phyloP scores from a whole-genome alignment of 2,888 invertebrate genomes.

The Cynaeus angustus region DNA sequence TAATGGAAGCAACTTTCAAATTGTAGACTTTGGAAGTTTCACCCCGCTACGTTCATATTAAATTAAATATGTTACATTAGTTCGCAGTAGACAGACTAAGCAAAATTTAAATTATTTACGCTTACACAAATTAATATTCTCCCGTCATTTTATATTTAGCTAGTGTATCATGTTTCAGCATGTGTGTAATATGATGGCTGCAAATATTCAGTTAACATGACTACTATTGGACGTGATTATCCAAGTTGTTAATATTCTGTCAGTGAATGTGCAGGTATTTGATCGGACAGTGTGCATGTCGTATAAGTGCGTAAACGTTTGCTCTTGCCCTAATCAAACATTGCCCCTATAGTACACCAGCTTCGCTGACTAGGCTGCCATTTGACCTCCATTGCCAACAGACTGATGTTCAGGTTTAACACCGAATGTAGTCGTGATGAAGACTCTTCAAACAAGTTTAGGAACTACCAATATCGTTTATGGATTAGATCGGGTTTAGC shows the following conservation, averaged over 20 bases:
- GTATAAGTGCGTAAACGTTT: constrained; percentile 48
- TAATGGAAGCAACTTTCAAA: constrained; percentile 60
- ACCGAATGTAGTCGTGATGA: constrained; percentile 1
- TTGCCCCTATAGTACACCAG: constrained; percentile 25
- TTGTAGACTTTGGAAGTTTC: constrained; percentile 57
- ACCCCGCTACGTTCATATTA: constrained; percentile 51
- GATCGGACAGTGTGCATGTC: constrained; percentile 43
- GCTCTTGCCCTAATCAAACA: constrained; percentile 48
- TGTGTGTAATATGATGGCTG: not conserved
- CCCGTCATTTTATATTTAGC: not conserved
- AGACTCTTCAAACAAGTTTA: constrained; percentile 7
- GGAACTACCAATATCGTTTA: constrained; percentile 1
- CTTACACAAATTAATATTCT: not conserved
- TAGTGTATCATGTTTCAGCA: not conserved
- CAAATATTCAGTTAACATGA: constrained; percentile 1
- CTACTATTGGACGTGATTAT: constrained; percentile 13
- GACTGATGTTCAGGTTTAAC: constrained; percentile 2
- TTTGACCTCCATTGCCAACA: constrained; percentile 36
- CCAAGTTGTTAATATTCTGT: constrained; percentile 45
- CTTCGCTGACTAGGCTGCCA: constrained; percentile 33
- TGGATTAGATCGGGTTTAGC: not conserved
- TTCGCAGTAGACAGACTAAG: not conserved
- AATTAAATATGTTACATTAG: constrained; percentile 60
- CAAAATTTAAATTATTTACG: not conserved
- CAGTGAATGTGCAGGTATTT: constrained; percentile 39